Evolutionary conservation across 2,797 vertebrate species (phyloP).

Genomic region (Ambastaia sidthimunki): DNA sequence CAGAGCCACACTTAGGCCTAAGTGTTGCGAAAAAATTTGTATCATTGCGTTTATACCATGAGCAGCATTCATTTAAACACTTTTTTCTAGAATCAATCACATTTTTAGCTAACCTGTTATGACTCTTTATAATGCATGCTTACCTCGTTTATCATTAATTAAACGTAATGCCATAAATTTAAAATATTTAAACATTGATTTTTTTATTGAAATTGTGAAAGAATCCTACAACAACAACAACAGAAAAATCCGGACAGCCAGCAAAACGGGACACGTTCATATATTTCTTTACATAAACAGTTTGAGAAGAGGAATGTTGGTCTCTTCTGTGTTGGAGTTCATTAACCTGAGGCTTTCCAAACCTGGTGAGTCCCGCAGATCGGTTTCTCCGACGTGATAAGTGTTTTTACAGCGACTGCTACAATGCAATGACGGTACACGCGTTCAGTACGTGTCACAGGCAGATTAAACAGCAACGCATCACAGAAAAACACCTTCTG

Average conservation of each 20-base stretch:
- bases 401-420: conserved; percentile 70
- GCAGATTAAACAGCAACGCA: conserved; percentile 81
- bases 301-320: conserved; percentile 82
- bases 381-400: conserved; percentile 52
- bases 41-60: too few species aligned
- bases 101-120: too few species aligned
- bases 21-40: too few species aligned
- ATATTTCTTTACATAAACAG: conserved; percentile 77
- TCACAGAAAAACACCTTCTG: conserved; percentile 79
- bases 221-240: conserved; percentile 72
- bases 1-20: too few species aligned
- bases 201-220: conserved; percentile 94
- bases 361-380: conserved; percentile 69
- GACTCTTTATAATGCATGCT: too few species aligned
- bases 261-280: conserved; percentile 85
- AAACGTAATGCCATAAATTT: conserved; percentile 36
- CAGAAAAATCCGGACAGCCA: conserved; percentile 85
- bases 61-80: too few species aligned
- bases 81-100: too few species aligned
- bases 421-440: conserved; percentile 79
- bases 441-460: conserved; percentile 76
- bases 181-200: conserved; percentile 76
- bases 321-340: conserved; percentile 87
- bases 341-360: conserved; percentile 92
- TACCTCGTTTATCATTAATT: background rate